Evolutionary conservation across 1,140 invertebrate species (phyloP), one percentile per base, ranked within the genome.

Genomic region (Formica exsecta): DNA sequence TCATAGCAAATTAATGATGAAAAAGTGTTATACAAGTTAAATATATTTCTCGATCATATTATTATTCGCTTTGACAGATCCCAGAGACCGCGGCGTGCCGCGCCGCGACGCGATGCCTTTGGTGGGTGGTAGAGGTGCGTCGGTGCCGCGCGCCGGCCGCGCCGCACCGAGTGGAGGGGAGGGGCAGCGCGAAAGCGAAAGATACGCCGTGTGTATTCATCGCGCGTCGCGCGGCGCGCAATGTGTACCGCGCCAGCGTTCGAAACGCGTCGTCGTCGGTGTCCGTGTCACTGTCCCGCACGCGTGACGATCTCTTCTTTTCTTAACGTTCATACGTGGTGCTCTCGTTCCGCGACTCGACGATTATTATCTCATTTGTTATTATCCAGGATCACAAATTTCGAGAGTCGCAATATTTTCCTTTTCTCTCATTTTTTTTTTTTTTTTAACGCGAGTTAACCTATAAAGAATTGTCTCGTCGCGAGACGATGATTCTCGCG

Each of bases 201-300:
- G 89, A 74, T 73, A 87, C 80, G 75, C 48, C n/a, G 73, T 41
- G 71, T 41, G 65, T 76, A 80, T 86, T 90, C 81, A 68, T 86
- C 85, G 86, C 84, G 79, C 86, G 86, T 86, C 85, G 85, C 84
- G 79, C 86, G 86, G 84, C 87, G 91, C 92, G 92, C 93, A 94
- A 93, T 93, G 93, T 91, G 91, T 90, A 83, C 83, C 88, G 91
- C 93, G 92, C 91, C 90, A 91, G 90, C 93, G 89, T 89, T 86
- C 90, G 85, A 87, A 90, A 89, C 90, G 88, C 84, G 65, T 93
- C 91, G 88, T 32, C 32, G 32, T 32, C 32, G 32, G 32, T 32
- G 32, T 32, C 32, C 0, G 64, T 90, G 86, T 51, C 62, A 66
- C 64, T 83, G 75, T 57, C 65, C 62, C 65, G 22, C 61, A 65